Evolutionary conservation across 2,113 vertebrate species (phyloP).

Genomic region (Circaetus cinerascens): DNA sequence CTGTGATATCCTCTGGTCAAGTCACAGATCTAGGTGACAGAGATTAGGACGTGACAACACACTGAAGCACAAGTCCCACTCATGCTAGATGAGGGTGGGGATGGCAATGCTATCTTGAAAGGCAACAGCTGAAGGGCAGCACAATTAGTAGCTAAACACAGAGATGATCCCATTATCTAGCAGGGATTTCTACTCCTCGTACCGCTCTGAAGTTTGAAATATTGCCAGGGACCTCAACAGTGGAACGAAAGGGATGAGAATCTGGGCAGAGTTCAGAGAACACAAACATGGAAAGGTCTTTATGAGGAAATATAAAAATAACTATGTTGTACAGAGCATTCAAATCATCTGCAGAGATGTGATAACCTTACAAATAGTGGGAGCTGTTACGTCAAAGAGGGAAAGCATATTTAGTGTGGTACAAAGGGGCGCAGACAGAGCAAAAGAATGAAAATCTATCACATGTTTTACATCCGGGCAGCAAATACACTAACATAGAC

Average conservation of each 20-base stretch:
- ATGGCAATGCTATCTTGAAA: not conserved
- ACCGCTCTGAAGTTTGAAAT: not conserved
- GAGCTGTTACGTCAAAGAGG: not conserved
- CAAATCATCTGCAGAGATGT: not conserved
- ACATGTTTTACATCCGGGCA: not conserved
- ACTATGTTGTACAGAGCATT: not conserved
- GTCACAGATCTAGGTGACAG: not conserved
- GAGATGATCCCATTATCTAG: not conserved
- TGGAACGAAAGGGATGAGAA: slow-evolving; percentile 51
- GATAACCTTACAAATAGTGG: not conserved
- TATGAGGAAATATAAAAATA: slow-evolving; percentile 51
- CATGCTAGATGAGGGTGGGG: not conserved
- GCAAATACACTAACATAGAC: not conserved
- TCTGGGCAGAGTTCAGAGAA: slow-evolving; percentile 54
- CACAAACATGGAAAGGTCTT: slow-evolving; percentile 35
- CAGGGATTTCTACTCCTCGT: not conserved
- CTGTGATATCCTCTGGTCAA: not conserved
- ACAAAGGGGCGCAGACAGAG: not conserved
- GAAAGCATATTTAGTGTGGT: not conserved
- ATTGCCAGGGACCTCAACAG: slow-evolving; percentile 22
- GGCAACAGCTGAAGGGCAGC: not conserved
- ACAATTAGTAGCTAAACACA: not conserved
- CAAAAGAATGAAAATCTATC: not conserved
- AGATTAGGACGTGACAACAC: not conserved
- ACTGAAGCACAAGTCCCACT: not conserved